phyloP scores from a whole-genome alignment of 2,888 invertebrate genomes.

The Apodemia mormo region DNA sequence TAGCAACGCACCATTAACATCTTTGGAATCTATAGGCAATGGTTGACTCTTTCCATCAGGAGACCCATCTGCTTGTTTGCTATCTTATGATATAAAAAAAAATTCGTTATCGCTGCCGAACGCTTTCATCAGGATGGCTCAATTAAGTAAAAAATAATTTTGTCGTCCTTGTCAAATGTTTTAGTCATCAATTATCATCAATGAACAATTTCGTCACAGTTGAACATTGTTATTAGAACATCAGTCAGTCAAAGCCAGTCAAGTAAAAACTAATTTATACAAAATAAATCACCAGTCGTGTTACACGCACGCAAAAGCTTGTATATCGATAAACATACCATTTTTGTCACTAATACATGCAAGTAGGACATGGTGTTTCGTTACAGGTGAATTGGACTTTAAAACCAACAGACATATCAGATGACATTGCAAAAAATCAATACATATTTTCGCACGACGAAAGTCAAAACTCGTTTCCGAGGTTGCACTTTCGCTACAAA shows the following conservation, averaged over 20 bases:
- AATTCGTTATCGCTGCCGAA: too few species aligned
- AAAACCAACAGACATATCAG: slow-evolving; percentile 30
- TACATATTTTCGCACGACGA: slow-evolving; percentile 30
- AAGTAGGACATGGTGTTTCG: slow-evolving; percentile 28
- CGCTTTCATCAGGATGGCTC: too few species aligned
- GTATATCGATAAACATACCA: neutral
- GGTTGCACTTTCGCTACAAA: slow-evolving; percentile 30
- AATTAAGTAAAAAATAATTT: too few species aligned
- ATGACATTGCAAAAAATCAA: slow-evolving; percentile 32
- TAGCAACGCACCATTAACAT: too few species aligned
- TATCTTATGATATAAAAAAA: too few species aligned
- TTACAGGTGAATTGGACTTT: slow-evolving; percentile 35
- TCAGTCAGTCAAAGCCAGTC: neutral
- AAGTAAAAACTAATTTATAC: neutral
- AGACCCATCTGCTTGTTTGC: too few species aligned
- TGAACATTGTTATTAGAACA: too few species aligned
- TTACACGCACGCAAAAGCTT: slow-evolving; percentile 4
- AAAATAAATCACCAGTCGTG: neutral
- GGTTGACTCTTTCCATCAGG: too few species aligned
- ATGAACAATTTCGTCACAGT: too few species aligned
- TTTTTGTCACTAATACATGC: slow-evolving; percentile 13
- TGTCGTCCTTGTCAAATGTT: too few species aligned
- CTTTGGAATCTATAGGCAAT: too few species aligned
- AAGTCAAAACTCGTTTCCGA: slow-evolving; percentile 26
- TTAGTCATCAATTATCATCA: too few species aligned